A percentile compares a stretch with the other conserved stretches of the same genome.
phyloP scores from a whole-genome alignment of 2,113 vertebrate species.

The Pogona vitticeps region DNA sequence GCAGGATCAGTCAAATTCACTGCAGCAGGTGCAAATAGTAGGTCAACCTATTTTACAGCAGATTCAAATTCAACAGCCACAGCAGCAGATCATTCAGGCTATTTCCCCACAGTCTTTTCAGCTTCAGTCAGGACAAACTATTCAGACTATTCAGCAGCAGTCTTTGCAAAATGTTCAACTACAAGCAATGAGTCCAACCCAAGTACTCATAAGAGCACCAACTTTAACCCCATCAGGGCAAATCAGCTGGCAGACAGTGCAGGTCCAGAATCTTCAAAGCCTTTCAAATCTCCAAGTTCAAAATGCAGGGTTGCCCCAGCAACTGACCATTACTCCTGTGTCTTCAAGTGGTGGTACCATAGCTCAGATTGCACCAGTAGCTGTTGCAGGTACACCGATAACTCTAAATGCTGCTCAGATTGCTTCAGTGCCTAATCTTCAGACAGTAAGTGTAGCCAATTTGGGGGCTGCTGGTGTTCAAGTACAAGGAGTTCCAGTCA shows the following conservation, averaged over 20 bases:
- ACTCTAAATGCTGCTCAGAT: conserved; percentile 95
- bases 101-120: conserved; percentile 89
- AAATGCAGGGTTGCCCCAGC: conserved; percentile 90
- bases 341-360: conserved; percentile 86
- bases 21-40: conserved; percentile 95
- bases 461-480: conserved; percentile 92
- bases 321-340: conserved; percentile 92
- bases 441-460: conserved; percentile 96
- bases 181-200: conserved; percentile 93
- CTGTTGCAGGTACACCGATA: conserved; percentile 92
- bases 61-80: conserved; percentile 92
- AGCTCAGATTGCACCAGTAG: conserved; percentile 88
- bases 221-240: conserved; percentile 95
- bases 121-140: conserved; percentile 89
- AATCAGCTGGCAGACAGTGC: conserved; percentile 98
- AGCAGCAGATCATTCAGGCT: conserved; percentile 85
- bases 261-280: conserved; percentile 90
- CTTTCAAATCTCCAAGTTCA: conserved; percentile 89
- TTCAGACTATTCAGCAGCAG: conserved; percentile 90
- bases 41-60: conserved; percentile 94
- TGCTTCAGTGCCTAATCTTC: conserved; percentile 93
- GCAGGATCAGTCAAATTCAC: conserved; percentile 83
- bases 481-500: conserved; percentile 95
- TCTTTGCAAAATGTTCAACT: conserved; percentile 86
- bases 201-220: conserved; percentile 96